Evolutionary conservation across 2,888 invertebrate species (phyloP), one percentile per base, ranked within the genome.

Genomic region (Cistogaster globosa): DNA sequence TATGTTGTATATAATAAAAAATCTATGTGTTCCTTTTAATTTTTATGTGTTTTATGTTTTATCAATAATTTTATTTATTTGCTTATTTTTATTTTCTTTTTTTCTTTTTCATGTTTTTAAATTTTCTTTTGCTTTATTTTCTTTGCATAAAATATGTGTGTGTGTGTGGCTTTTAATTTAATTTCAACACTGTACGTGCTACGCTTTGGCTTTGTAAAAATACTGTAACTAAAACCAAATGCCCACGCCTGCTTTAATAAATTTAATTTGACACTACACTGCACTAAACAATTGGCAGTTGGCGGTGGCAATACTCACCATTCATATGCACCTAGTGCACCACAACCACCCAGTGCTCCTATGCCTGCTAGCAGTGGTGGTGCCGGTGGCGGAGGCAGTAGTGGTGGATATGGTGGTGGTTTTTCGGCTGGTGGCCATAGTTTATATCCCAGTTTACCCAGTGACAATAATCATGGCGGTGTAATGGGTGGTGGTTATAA

Each of bases 341-440:
- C 88, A 38, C 68, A 26, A 16, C 26, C 63, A 20, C 90, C 92
- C 18, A 90, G 89, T 81, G 82, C 82, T 62, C 82, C 82, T 2
- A n/a, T 83, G 81, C 90, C 91, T 48, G 81, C 81, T 75, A 86
- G 84, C 60, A 87, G 87, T 76, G 87, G 87, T 72, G 86, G 86
- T 83, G 63, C 63, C 67, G 86, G 75, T 86, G 86, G 86, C 84
- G 88, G 88, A 84, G 88, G 88, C 84, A 88, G 84, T 85, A 88
- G 84, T 85, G 91, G 91, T 88, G 92, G 92, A 90, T 91, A 90
- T 87, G 90, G 91, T 91, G 89, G 88, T 88, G 92, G 91, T 88
- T 91, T 88, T 87, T 91, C 91, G 88, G 88, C 92, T 89, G 91
- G 92, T 83, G 92, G 92, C 53, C 92, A 92, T 81, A 88, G 88